phyloP scores from a whole-genome alignment of 2,113 vertebrate species.

The Setophaga kirtlandii region DNA sequence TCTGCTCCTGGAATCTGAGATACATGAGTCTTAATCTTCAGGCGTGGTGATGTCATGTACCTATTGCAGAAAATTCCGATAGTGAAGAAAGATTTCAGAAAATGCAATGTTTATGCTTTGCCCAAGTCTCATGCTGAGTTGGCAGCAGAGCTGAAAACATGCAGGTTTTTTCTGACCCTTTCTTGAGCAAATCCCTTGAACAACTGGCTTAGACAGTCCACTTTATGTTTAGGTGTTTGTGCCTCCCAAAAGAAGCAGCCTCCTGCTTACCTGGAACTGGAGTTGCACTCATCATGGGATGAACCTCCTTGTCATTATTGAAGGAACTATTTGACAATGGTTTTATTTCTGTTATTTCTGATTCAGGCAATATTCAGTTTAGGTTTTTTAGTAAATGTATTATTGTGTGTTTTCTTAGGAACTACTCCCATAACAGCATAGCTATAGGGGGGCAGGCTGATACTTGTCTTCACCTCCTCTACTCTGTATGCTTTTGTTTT shows the following conservation, averaged over 20 bases:
- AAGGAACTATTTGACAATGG: neutral
- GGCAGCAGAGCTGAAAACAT: neutral
- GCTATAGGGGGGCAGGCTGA: neutral
- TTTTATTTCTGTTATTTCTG: neutral
- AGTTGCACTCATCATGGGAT: neutral
- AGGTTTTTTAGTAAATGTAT: neutral
- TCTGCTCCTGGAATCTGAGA: neutral
- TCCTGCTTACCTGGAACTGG: neutral
- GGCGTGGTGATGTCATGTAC: neutral
- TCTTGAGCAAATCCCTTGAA: neutral
- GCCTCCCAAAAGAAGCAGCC: neutral
- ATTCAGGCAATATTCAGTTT: neutral
- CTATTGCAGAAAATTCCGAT: neutral
- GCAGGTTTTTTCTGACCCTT: neutral
- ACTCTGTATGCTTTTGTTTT: neutral
- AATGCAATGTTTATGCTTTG: neutral
- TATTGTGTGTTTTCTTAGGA: neutral
- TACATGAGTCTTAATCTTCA: neutral
- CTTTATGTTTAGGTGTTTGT: neutral
- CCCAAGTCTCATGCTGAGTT: accelerated
- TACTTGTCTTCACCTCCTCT: neutral
- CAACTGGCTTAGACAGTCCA: neutral
- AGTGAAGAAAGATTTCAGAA: neutral
- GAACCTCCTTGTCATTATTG: neutral
- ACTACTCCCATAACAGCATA: neutral